phyloP scores from a whole-genome alignment of 2,113 vertebrate species.

The Pterocles gutturalis region DNA sequence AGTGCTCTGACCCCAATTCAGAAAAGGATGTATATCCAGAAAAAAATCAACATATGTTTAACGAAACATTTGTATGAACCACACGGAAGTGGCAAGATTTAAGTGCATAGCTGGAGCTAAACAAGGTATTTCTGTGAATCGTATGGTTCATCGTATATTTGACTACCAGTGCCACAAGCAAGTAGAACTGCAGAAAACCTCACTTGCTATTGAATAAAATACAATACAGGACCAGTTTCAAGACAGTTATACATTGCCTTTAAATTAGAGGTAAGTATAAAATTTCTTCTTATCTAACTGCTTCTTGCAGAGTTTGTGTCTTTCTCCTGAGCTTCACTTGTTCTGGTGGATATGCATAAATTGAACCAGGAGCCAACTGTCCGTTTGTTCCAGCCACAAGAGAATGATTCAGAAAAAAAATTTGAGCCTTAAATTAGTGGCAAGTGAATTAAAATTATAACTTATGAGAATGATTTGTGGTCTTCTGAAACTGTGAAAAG shows the following conservation, averaged over 20 bases:
- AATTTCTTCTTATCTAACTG: not conserved
- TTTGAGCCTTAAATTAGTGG: not conserved
- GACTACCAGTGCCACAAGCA: not conserved
- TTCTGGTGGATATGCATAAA: not conserved
- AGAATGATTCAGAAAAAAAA: not conserved
- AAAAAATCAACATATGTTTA: not conserved
- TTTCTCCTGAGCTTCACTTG: not conserved
- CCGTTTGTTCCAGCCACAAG: not conserved
- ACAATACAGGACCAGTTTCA: not conserved
- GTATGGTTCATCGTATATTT: not conserved
- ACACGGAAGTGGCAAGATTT: not conserved
- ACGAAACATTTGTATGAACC: not conserved
- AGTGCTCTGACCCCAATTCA: not conserved
- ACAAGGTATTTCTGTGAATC: not conserved
- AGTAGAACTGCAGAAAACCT: not conserved
- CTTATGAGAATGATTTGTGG: not conserved
- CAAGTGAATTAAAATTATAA: not conserved
- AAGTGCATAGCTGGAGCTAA: not conserved
- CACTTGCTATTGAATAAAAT: not conserved
- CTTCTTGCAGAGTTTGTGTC: not conserved
- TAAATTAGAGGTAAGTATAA: not conserved
- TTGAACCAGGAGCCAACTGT: not conserved
- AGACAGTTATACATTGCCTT: not conserved
- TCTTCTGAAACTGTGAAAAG: not conserved
- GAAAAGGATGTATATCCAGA: not conserved